Conservation (phyloP, 2,888 invertebrate genomes). For the Drosophila austrosaltans region DNA sequence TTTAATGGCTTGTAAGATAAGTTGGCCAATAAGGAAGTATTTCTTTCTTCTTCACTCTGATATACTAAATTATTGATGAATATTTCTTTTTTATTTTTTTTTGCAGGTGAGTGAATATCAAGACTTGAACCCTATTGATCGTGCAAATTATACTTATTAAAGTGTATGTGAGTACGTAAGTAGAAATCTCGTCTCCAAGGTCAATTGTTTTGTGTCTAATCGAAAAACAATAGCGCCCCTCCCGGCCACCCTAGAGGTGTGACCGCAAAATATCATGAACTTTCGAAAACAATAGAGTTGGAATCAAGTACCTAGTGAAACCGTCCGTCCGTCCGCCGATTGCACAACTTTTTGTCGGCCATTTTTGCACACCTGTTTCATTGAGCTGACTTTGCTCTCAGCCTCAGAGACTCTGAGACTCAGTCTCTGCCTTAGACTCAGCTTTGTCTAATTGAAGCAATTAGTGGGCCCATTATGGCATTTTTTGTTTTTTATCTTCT, state of each 20-base stretch:
- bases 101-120: slow-evolving; percentile 39
- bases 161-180: slow-evolving; percentile 37
- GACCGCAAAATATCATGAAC: slow-evolving; percentile 66
- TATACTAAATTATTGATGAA: slow-evolving; percentile 59
- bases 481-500: slow-evolving; percentile 48
- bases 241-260: slow-evolving; percentile 54
- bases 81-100: slow-evolving; percentile 38
- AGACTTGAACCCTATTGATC: slow-evolving; percentile 13
- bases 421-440: slow-evolving; percentile 25
- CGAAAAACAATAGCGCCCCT: slow-evolving; percentile 46
- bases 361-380: slow-evolving; percentile 63
- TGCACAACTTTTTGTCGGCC: slow-evolving; percentile 61
- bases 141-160: slow-evolving; percentile 7
- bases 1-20: slow-evolving; percentile 68
- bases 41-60: slow-evolving; percentile 45
- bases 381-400: slow-evolving; percentile 13
- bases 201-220: slow-evolving; percentile 57
- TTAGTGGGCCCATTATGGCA: slow-evolving; percentile 67
- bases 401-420: slow-evolving; percentile 26
- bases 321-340: slow-evolving; percentile 24
- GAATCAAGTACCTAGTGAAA: slow-evolving; percentile 25
- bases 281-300: slow-evolving; percentile 52
- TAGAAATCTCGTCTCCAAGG: slow-evolving; percentile 49
- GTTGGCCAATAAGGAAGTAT: slow-evolving; percentile 65
- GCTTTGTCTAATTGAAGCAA: slow-evolving; percentile 66